Evolutionary conservation across 2,113 vertebrate genomes (phyloP), one percentile per base, ranked within the genome.

Genomic region (Nannobrachium achirus): DNA sequence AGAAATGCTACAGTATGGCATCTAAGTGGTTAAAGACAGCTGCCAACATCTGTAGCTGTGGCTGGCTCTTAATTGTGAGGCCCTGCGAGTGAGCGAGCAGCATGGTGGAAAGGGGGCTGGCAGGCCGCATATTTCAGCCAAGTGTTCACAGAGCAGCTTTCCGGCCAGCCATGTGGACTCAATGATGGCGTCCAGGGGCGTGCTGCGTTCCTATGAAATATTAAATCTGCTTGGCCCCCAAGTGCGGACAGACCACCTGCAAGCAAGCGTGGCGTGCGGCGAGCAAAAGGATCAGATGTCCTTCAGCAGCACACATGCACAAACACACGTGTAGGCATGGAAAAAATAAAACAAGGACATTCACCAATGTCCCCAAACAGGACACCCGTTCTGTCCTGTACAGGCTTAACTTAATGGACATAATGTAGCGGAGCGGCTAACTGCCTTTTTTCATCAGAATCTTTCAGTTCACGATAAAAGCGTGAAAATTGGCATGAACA

Each of bases 101-200:
- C 92, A 91, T 77, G 79, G 68, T 58, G 78, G 71, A 80, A 91
- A 76, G 94, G 92, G 90, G 92, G 92, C 92, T 92, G 92, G 94
- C 92, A 93, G 93, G 88, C 93, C 90, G 85, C 94, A 95, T 97
- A 95, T 94, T 96, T 95, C 93, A 95, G 94, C 93, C 93, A 91
- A 95, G 93, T 93, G 92, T 95, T 97, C 94, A 95, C 96, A 95
- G 94, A 95, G 93, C 92, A 92, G 93, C 94, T 94, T 95, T 97
- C 95, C 93, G 94, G 94, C 92, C 91, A 79, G 94, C 93, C 96
- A 97, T 96, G 95, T 98, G 96, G 95, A 95, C 95, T 96, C 94
- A 97, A 96, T 98, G 97, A 98, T 91, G 91, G 91, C 92, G 91
- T 94, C 94, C 94, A 93, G 93, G 93, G 86, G 92, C 93, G 91